Evolutionary conservation across 1,140 invertebrate species (phyloP).

Genomic region (Drosophila pallidifrons): DNA sequence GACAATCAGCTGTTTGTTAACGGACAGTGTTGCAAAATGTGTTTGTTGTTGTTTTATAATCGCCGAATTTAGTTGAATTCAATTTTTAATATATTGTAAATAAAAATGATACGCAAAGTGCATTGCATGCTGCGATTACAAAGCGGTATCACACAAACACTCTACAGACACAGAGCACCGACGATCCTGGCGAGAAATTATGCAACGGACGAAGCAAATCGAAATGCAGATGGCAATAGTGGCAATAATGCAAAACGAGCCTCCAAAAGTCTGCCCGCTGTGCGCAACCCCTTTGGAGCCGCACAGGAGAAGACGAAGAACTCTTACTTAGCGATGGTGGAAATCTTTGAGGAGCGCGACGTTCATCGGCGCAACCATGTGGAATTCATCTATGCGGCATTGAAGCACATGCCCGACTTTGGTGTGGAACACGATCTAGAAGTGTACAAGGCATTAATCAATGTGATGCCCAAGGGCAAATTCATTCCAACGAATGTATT

Average conservation of each 20-base stretch:
- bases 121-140: slow-evolving; percentile 62
- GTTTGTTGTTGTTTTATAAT: slow-evolving; percentile 57
- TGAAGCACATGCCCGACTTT: slow-evolving; percentile 96
- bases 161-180: slow-evolving; percentile 27
- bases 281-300: slow-evolving; percentile 69
- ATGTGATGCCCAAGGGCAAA: slow-evolving; percentile 96
- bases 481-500: slow-evolving; percentile 93
- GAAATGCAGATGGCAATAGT: slow-evolving; percentile 19
- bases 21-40: slow-evolving; percentile 42
- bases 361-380: slow-evolving; percentile 91
- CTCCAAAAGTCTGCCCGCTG: slow-evolving; percentile 54
- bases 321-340: slow-evolving; percentile 90
- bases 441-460: slow-evolving; percentile 95
- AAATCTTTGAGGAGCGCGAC: slow-evolving; percentile 88
- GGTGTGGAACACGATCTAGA: slow-evolving; percentile 95
- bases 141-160: slow-evolving; percentile 27
- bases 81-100: slow-evolving; percentile 49
- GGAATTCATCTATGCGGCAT: slow-evolving; percentile 96
- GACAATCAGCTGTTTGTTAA: slow-evolving; percentile 15
- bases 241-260: slow-evolving; percentile 25
- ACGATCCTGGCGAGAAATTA: slow-evolving; percentile 26
- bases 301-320: slow-evolving; percentile 89
- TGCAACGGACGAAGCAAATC: slow-evolving; percentile 32
- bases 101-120: slow-evolving; percentile 71
- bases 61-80: slow-evolving; percentile 36